phyloP scores from a whole-genome alignment of 2,888 invertebrate genomes.

The Kuschelorhynchus macadamiae region DNA sequence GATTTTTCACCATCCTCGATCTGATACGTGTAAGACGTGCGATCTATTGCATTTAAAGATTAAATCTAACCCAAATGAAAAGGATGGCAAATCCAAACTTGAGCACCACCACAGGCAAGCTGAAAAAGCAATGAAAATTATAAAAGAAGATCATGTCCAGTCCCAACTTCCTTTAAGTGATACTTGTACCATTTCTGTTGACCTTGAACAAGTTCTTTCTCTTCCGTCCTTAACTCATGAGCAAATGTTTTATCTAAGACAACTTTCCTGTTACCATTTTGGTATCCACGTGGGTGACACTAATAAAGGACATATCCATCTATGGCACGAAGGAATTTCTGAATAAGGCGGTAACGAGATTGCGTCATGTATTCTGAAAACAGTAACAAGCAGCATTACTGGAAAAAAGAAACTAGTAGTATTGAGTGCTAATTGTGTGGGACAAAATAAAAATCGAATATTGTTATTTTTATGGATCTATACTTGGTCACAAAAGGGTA shows the following conservation, averaged over 20 bases:
- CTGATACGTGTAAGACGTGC: no score
- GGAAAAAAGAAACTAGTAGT: neutral
- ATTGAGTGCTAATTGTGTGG: slow-evolving; percentile 5
- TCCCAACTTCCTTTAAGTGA: slow-evolving; percentile 35
- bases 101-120: slow-evolving; percentile 41
- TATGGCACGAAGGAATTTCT: slow-evolving; percentile 5
- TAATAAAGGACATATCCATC: slow-evolving; percentile 1
- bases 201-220: slow-evolving; percentile 37
- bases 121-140: slow-evolving; percentile 34
- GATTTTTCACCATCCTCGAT: no score
- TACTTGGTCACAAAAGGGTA: slow-evolving; percentile 27
- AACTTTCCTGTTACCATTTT: slow-evolving; percentile 6
- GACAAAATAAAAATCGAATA: slow-evolving; percentile 4
- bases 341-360: neutral
- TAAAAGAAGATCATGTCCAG: slow-evolving; percentile 35
- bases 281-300: slow-evolving; percentile 6
- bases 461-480: slow-evolving; percentile 7
- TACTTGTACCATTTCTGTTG: slow-evolving; percentile 31
- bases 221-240: neutral
- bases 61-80: no score
- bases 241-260: neutral
- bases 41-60: no score
- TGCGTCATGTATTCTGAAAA: slow-evolving; percentile 1
- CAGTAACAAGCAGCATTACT: neutral
- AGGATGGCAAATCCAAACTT: slow-evolving; percentile 7